A percentile compares a stretch with the other conserved stretches of the same genome.
These are phyloP conservation scores for Drosophila bunnanda DNA, from an alignment of 2,888 invertebrate species.

Conservation along the genomic window DNA sequence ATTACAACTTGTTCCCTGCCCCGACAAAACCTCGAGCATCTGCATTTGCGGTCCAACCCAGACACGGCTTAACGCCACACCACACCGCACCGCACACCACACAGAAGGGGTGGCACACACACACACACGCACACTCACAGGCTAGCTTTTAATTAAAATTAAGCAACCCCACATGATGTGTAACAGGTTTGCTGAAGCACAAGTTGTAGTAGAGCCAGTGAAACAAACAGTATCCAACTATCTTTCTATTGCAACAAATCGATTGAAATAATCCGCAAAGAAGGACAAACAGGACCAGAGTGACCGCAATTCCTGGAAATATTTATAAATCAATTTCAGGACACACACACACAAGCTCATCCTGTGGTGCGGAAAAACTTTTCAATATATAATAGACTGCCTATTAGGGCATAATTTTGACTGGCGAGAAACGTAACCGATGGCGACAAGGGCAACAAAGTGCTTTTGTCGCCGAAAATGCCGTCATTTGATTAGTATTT, in stretches of 20 bases:
- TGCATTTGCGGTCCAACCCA: constrained; percentile 34
- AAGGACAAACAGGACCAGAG: no score
- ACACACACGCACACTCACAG: constrained; percentile 5
- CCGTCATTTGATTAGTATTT: constrained; percentile 49
- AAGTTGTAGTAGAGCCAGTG: not conserved
- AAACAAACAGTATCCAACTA: not conserved
- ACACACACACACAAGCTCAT: constrained; percentile 1
- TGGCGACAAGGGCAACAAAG: constrained; percentile 13
- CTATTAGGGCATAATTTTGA: constrained; percentile 30
- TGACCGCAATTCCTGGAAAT: constrained; percentile 8
- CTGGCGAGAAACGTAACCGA: constrained; percentile 22
- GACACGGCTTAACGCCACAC: constrained; percentile 19
- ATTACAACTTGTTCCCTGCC: constrained; percentile 30
- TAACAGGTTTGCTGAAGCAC: not conserved
- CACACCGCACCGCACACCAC: constrained; percentile 7
- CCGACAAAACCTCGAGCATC: constrained; percentile 21
- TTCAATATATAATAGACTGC: constrained; percentile 18
- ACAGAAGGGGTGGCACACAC: not conserved
- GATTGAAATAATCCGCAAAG: not conserved
- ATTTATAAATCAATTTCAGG: constrained; percentile 28
- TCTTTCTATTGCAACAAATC: not conserved
- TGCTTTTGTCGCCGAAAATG: constrained; percentile 21
- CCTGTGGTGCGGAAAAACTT: constrained; percentile 9
- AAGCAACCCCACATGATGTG: constrained; percentile 27
- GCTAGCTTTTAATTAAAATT: constrained; percentile 62